Base-by-base conservation (phyloP, 2,113 vertebrate genomes). In the Rostratula benghalensis region DNA sequence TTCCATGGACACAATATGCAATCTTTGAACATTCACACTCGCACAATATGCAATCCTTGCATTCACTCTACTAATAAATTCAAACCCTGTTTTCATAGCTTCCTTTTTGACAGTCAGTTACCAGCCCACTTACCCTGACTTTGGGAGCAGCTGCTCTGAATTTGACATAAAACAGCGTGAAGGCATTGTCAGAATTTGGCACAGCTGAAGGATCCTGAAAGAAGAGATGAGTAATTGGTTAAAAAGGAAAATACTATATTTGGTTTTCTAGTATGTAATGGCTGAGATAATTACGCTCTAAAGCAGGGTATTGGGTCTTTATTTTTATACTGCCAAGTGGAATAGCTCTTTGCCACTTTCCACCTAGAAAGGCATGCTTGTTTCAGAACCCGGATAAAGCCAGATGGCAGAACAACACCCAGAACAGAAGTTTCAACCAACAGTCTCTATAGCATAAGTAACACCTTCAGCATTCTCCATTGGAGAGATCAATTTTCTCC, bases 131-230 rank as follows among this genome's bases (percentile, higher is more conserved):
- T 98, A 99, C 99, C 97, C 98, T 98, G 96, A 99, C 99, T 99
- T 99, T 99, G 53, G 99, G 99, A 92, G 99, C 99, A 94, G 99
- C 98, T 70, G 99, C 98, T 98, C 99, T 98, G 96, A 99, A 99
- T 96, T 99, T 99, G 33, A 99, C 99, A 87, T 99, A 99, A 96
- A 99, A 99, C 16, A 99, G 97, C 0, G 99, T 99, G 92, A 99
- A 99, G 91, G 99, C 99, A 87, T 99, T 99, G 97, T 99, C 99
- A 95, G 98, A 98, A 83, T 98, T 99, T 54, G 99, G 98, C 95
- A 98, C 91, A 77, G 98, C 98, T 96, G 98, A 98, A 95, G 99
- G 98, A 96, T 99, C 99, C 99, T 99, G 92, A 96, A 94, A 96
- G 54, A 68, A 81, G 76, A 61, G 60, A 97, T 60, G 43, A 94